Conservation (phyloP, 2,113 vertebrate species). For the Mobula hypostoma region DNA sequence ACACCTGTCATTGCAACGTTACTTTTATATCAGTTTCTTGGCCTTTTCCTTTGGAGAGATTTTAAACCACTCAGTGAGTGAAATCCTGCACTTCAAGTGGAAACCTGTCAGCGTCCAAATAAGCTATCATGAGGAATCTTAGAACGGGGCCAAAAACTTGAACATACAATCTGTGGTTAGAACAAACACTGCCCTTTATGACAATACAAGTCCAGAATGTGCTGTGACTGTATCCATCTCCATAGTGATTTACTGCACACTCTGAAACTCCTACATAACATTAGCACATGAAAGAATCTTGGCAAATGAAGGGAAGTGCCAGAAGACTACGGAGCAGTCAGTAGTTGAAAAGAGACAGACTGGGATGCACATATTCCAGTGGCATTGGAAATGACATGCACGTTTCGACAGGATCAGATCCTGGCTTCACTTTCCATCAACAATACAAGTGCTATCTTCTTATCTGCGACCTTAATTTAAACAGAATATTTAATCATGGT, state of each 20-base stretch:
- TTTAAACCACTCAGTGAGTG: background rate
- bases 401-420: too few species aligned
- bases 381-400: background rate
- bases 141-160: too few species aligned
- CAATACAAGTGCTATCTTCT: background rate
- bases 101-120: background rate
- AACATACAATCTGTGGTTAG: background rate
- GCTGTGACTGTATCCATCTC: background rate
- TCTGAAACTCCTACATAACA: background rate
- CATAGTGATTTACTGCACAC: background rate
- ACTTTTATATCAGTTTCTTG: background rate
- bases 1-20: background rate
- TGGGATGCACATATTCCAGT: too few species aligned
- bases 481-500: background rate
- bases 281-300: background rate
- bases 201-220: background rate
- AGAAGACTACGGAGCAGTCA: background rate
- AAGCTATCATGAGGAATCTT: background rate
- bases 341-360: background rate
- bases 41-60: background rate
- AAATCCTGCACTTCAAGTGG: background rate
- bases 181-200: background rate
- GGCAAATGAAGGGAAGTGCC: background rate
- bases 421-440: background rate
- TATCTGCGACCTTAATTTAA: background rate